These are phyloP conservation scores for Meloidogyne exigua DNA, from an alignment of 1,140 invertebrate genomes.

Conservation along the genomic window DNA sequence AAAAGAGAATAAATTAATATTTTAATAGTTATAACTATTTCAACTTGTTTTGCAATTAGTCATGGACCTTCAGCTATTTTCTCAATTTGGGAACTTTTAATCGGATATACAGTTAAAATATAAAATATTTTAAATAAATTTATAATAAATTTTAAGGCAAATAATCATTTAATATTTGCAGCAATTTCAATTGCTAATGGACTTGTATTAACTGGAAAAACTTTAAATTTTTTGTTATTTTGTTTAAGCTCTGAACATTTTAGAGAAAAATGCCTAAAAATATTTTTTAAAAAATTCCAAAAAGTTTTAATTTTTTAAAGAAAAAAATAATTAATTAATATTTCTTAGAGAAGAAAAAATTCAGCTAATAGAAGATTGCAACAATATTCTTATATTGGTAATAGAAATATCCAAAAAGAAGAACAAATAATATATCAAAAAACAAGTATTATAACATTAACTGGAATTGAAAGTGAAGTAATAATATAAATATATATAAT, in stretches of 20 bases:
- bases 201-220: slow-evolving; percentile 59
- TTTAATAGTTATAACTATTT: slow-evolving; percentile 61
- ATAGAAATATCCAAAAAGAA: background rate
- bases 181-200: slow-evolving; percentile 56
- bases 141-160: slow-evolving; percentile 8
- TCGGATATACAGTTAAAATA: slow-evolving; percentile 42
- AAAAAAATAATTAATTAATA: background rate
- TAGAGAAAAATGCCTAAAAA: slow-evolving; percentile 47
- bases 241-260: slow-evolving; percentile 62
- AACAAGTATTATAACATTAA: background rate
- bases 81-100: slow-evolving; percentile 56
- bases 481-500: too few relatives aligned
- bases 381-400: background rate
- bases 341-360: background rate
- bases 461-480: background rate
- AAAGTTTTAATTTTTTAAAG: slow-evolving; percentile 36
- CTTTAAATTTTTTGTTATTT: slow-evolving; percentile 60
- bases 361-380: background rate
- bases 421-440: background rate
- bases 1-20: background rate
- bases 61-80: slow-evolving; percentile 63
- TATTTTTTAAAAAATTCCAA: slow-evolving; percentile 59
- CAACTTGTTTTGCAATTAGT: slow-evolving; percentile 58
- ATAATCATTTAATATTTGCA: slow-evolving; percentile 29
- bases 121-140: background rate